Evolutionary conservation across 2,113 vertebrate species (phyloP).

Genomic region (Oostethus manadensis): DNA sequence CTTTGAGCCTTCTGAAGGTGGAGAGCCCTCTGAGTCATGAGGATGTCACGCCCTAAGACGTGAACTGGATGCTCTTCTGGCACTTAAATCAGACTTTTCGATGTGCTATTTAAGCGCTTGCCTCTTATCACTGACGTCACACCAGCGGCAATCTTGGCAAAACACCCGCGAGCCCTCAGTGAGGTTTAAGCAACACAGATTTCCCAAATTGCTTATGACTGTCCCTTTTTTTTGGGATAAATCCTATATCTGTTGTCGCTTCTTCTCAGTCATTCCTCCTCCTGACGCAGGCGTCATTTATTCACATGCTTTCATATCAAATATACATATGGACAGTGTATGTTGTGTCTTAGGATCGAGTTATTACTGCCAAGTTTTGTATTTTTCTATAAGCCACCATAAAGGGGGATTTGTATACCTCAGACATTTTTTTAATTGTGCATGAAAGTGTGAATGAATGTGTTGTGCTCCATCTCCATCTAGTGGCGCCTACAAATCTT

Average conservation of each 20-base stretch:
- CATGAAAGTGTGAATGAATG: not conserved
- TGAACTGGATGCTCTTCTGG: constrained; percentile 50
- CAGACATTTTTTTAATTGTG: constrained; percentile 66
- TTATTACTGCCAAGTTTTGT: constrained; percentile 83
- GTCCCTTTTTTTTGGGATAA: not conserved
- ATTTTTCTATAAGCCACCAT: constrained; percentile 88
- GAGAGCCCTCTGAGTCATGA: constrained; percentile 49
- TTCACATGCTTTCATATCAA: constrained; percentile 74
- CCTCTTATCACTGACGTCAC: not conserved
- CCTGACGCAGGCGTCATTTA: constrained; percentile 93
- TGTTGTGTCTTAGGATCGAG: constrained; percentile 80
- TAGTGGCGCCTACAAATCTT: constrained; percentile 4
- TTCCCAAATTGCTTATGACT: too few species aligned
- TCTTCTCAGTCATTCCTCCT: constrained; percentile 15
- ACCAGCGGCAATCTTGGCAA: too few species aligned
- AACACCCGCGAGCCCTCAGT: too few species aligned
- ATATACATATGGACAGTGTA: constrained; percentile 78
- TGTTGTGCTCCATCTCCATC: constrained; percentile 8
- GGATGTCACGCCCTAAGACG: constrained; percentile 23
- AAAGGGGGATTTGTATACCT: constrained; percentile 84
- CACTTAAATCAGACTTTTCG: constrained; percentile 46
- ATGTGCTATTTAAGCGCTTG: not conserved
- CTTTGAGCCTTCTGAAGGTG: constrained; percentile 29
- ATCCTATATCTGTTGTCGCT: not conserved
- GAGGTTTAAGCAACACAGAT: too few species aligned